Evolutionary conservation across 2,797 vertebrate species (phyloP).

Genomic region (Leuciscus waleckii): DNA sequence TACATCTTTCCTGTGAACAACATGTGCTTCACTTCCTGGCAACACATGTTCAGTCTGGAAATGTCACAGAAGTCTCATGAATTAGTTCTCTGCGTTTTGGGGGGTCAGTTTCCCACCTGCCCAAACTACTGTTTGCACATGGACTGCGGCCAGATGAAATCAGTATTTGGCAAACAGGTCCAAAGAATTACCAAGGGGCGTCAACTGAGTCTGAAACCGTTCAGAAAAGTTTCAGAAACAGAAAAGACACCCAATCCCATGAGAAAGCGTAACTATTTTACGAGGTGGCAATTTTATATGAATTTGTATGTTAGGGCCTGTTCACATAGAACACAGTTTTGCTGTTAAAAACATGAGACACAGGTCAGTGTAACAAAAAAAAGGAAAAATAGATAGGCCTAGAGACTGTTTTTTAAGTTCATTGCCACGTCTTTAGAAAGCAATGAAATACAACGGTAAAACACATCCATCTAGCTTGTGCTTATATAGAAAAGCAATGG

Average conservation of each 20-base stretch:
- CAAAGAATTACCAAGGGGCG: conserved; percentile 50
- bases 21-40: conserved; percentile 41
- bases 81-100: conserved; percentile 30
- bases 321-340: background rate
- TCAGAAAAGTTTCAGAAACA: conserved; percentile 57
- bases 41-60: conserved; percentile 55
- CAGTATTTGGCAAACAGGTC: conserved; percentile 55
- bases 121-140: conserved; percentile 47
- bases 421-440: background rate
- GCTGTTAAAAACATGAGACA: background rate
- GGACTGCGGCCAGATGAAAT: conserved; percentile 44
- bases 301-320: background rate
- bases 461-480: background rate
- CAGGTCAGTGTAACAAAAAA: background rate
- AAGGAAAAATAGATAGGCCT: background rate
- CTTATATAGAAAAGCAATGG: background rate
- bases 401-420: background rate
- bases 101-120: conserved; percentile 42
- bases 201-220: conserved; percentile 49
- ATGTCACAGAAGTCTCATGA: conserved; percentile 41
- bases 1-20: conserved; percentile 49
- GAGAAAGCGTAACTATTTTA: conserved; percentile 35
- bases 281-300: background rate
- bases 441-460: background rate
- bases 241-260: conserved; percentile 52